Percentiles rank a stretch among this genome's conserved stretches.
Conservation (phyloP, 2,888 invertebrate species). For the Tuberolachnus salignus region DNA sequence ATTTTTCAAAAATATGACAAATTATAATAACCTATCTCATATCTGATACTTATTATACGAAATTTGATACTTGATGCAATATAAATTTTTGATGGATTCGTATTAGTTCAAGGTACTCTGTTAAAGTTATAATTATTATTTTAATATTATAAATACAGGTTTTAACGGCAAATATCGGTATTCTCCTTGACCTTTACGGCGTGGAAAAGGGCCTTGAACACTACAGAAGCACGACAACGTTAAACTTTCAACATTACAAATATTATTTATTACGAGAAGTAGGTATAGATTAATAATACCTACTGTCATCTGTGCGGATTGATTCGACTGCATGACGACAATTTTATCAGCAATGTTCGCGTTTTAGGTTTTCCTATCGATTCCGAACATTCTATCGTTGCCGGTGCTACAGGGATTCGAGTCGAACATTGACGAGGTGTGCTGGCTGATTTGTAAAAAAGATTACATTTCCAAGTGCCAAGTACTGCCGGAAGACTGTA, state of each 20-base stretch:
- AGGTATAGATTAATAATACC: background rate
- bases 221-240: slow-evolving; percentile 71
- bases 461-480: slow-evolving; percentile 68
- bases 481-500: slow-evolving; percentile 70
- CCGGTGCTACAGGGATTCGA: slow-evolving; percentile 69
- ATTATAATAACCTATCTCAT: too few species aligned
- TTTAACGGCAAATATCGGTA: slow-evolving; percentile 80
- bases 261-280: slow-evolving; percentile 79
- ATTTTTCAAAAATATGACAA: too few species aligned
- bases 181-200: slow-evolving; percentile 76
- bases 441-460: slow-evolving; percentile 80
- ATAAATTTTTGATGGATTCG: too few species aligned
- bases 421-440: slow-evolving; percentile 75
- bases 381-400: slow-evolving; percentile 69
- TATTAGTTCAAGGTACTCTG: too few species aligned
- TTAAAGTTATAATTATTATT: too few species aligned
- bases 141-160: slow-evolving; percentile 70
- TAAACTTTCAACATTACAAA: slow-evolving; percentile 77
- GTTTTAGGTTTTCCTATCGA: slow-evolving; percentile 67
- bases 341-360: slow-evolving; percentile 16
- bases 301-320: background rate
- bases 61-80: too few species aligned
- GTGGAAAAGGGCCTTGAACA: slow-evolving; percentile 82
- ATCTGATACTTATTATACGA: too few species aligned
- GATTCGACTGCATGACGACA: background rate